A percentile compares a stretch with the other conserved stretches of the same genome.
Conservation (phyloP, 2,888 invertebrate species). For the Apamea epomidion region DNA sequence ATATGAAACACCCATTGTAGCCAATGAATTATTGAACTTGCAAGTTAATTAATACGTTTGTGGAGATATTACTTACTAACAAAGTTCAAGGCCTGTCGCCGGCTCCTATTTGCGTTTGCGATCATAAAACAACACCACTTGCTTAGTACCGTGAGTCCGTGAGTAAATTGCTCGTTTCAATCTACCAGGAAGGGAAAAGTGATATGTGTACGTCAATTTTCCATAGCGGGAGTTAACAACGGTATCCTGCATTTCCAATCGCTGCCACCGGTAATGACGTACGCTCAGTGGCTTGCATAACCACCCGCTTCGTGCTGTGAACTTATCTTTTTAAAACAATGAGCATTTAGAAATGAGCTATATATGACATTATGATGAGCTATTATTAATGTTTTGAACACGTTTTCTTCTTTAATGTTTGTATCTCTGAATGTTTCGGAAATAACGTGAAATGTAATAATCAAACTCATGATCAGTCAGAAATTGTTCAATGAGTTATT, state of each 20-base stretch:
- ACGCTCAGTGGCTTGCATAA: slow-evolving; percentile 51
- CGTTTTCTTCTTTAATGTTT: not conserved
- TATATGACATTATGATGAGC: not conserved
- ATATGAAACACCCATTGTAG: slow-evolving; percentile 42
- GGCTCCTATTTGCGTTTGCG: slow-evolving; percentile 47
- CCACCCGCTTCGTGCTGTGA: slow-evolving; percentile 31
- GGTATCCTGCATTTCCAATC: slow-evolving; percentile 75
- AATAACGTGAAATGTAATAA: slow-evolving; percentile 1
- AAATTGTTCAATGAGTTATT: slow-evolving; percentile 4
- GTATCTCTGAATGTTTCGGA: not conserved
- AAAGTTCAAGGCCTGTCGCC: slow-evolving; percentile 72
- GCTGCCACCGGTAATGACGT: slow-evolving; percentile 70
- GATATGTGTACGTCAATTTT: slow-evolving; percentile 65
- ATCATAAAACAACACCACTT: slow-evolving; percentile 45
- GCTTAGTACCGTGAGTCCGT: not conserved
- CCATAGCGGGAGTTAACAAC: slow-evolving; percentile 74
- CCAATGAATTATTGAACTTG: slow-evolving; percentile 62
- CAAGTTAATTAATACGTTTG: slow-evolving; percentile 70
- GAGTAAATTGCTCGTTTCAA: slow-evolving; percentile 32
- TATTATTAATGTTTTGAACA: not conserved
- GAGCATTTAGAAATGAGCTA: slow-evolving; percentile 17
- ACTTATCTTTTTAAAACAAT: slow-evolving; percentile 36
- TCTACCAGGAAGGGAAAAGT: slow-evolving; percentile 70
- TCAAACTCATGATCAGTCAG: not conserved
- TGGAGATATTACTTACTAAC: slow-evolving; percentile 65